phyloP scores from a whole-genome alignment of 2,797 vertebrate genomes.

The Nothura maculosa region DNA sequence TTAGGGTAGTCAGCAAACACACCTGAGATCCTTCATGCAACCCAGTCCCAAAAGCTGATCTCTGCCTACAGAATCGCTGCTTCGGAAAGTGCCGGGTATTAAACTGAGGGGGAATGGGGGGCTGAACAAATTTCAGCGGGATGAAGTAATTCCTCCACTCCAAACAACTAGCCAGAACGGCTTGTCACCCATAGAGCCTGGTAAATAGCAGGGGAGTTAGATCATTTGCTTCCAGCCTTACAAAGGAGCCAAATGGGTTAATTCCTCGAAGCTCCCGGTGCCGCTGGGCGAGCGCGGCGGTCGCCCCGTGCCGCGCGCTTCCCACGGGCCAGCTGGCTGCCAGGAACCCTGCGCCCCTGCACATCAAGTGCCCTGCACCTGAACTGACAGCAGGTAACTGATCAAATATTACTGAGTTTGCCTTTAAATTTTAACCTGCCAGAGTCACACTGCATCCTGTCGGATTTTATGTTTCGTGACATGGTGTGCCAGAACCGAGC shows the following conservation, averaged over 20 bases:
- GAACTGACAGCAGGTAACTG: slow-evolving; percentile 77
- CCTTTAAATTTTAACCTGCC: slow-evolving; percentile 67
- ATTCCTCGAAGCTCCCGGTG: slow-evolving; percentile 5
- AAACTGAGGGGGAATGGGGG: not conserved
- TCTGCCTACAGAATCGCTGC: not conserved
- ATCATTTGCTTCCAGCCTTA: not conserved
- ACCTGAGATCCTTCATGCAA: slow-evolving; percentile 20
- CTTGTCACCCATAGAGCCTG: not conserved
- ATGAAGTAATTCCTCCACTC: not conserved
- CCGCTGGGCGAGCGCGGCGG: fast-evolving
- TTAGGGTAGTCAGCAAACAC: not conserved
- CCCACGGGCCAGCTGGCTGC: not conserved
- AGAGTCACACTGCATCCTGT: slow-evolving; percentile 35
- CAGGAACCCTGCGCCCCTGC: slow-evolving; percentile 47
- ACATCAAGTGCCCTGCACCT: slow-evolving; percentile 62
- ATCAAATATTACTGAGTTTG: slow-evolving; percentile 78
- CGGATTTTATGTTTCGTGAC: slow-evolving; percentile 60
- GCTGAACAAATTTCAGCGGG: not conserved
- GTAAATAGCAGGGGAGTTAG: not conserved
- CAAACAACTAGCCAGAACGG: not conserved
- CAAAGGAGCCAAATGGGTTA: not conserved
- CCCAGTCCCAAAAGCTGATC: not conserved
- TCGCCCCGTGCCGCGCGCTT: not conserved
- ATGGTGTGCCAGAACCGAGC: slow-evolving; percentile 50
- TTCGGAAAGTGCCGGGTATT: not conserved